These are phyloP conservation scores for Nephila pilipes DNA, from an alignment of 1,140 invertebrate genomes.

Conservation along the genomic window DNA sequence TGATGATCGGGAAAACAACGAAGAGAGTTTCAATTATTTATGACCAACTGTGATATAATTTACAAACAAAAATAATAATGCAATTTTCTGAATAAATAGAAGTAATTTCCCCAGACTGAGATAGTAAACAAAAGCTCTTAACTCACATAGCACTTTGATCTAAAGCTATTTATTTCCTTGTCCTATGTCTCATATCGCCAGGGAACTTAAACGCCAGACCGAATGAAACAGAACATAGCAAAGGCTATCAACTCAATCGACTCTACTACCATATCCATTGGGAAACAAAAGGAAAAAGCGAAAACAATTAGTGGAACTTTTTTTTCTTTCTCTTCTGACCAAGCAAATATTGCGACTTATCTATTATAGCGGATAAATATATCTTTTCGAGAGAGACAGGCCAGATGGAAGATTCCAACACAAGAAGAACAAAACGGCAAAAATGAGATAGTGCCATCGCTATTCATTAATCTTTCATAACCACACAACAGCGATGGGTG, in stretches of 20 bases:
- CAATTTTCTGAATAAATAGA: no score
- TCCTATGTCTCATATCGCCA: no score
- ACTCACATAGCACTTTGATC: no score
- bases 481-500: background rate
- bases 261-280: background rate
- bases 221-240: background rate
- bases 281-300: background rate
- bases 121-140: no score
- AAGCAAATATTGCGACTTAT: background rate
- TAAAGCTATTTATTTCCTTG: no score
- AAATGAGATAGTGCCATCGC: background rate
- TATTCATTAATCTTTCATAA: constrained; percentile 31
- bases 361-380: background rate
- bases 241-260: background rate
- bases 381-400: background rate
- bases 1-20: no score
- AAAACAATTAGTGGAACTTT: background rate
- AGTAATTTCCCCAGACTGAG: no score
- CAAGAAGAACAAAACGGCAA: background rate
- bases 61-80: no score
- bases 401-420: background rate
- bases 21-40: no score
- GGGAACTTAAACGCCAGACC: no score
- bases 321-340: background rate
- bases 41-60: no score